Conservation (phyloP, 2,113 vertebrate species). For the pig (Sus scrofa) region DNA sequence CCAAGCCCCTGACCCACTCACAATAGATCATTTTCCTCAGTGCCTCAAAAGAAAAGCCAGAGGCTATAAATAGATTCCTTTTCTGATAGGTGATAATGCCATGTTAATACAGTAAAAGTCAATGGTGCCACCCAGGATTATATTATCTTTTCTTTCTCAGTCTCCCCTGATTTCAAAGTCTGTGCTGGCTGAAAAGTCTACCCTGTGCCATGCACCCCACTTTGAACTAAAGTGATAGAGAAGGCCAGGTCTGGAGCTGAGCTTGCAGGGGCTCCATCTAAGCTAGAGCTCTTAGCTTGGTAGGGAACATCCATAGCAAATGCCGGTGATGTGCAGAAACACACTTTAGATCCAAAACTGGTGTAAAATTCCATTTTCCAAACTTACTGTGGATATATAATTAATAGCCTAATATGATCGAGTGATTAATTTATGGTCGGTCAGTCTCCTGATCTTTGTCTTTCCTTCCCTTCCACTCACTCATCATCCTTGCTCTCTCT, state of each 20-base stretch:
- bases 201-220: not conserved
- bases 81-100: not conserved
- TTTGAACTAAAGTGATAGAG: not conserved
- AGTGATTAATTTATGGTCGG: not conserved
- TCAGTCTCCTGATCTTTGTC: not conserved
- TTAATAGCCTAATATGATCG: not conserved
- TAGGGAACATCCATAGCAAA: not conserved
- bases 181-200: not conserved
- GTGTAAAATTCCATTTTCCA: not conserved
- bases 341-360: not conserved
- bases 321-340: not conserved
- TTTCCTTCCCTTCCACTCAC: not conserved
- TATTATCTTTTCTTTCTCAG: not conserved
- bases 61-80: not conserved
- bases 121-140: not conserved
- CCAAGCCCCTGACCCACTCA: not conserved
- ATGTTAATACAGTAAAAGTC: not conserved
- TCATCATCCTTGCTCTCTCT: accelerated
- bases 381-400: not conserved
- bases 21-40: not conserved
- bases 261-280: not conserved
- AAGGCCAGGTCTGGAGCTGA: not conserved
- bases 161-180: not conserved
- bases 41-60: not conserved
- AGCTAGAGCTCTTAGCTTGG: not conserved